Conservation (phyloP, 1,140 invertebrate species). For the Galleria mellonella region DNA sequence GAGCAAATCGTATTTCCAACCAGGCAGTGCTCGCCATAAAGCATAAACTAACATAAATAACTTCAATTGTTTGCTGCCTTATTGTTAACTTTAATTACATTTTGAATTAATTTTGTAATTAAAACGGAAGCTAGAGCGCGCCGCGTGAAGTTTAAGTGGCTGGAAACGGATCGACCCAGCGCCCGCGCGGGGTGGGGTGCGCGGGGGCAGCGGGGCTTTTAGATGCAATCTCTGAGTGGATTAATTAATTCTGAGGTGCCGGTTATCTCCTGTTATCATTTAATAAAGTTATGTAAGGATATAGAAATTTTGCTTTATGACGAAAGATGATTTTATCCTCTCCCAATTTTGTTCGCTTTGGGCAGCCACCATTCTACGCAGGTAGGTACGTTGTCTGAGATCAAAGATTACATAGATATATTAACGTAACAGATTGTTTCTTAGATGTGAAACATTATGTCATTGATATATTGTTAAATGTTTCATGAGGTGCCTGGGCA, state of each 20-base stretch:
- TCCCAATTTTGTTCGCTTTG: background rate
- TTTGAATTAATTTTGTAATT: constrained; percentile 75
- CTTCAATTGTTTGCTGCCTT: constrained; percentile 73
- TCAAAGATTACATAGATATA: too few species aligned
- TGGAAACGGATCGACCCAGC: constrained; percentile 69
- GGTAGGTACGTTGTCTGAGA: too few species aligned
- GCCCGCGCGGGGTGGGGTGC: constrained; percentile 32
- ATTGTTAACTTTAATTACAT: constrained; percentile 75
- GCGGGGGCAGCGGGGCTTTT: constrained; percentile 49
- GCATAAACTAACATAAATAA: constrained; percentile 74
- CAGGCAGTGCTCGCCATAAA: constrained; percentile 40
- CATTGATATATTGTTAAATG: constrained; percentile 59
- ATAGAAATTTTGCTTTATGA: constrained; percentile 40
- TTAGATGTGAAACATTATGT: too few species aligned
- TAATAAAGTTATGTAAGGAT: constrained; percentile 62
- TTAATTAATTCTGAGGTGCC: constrained; percentile 74
- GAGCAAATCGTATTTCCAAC: constrained; percentile 32
- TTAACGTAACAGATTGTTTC: constrained; percentile 9
- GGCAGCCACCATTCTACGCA: background rate
- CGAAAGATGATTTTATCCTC: constrained; percentile 26
- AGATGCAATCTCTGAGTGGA: constrained; percentile 73
- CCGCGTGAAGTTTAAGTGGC: constrained; percentile 73
- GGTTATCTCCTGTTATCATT: constrained; percentile 71
- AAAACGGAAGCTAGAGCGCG: constrained; percentile 72
- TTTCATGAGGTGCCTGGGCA: constrained; percentile 57